A percentile compares a stretch with the other conserved stretches of the same genome.
Evolutionary conservation across 1,140 invertebrate species (phyloP).

Genomic region (Drosophila persimilis): DNA sequence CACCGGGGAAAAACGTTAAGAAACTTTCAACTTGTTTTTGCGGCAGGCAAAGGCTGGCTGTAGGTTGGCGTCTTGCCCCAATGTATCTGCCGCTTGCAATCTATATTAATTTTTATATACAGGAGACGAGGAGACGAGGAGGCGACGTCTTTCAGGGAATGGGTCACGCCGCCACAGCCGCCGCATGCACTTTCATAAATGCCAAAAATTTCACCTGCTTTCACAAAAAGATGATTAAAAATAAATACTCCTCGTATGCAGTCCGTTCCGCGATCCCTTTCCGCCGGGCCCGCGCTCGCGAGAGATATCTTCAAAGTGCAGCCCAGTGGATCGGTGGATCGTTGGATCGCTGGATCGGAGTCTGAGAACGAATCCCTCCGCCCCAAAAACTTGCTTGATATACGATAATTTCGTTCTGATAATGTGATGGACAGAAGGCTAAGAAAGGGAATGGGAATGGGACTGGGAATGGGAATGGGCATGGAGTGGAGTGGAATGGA

Average conservation of each 20-base stretch:
- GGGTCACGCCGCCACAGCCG: constrained; percentile 39
- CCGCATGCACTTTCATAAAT: constrained; percentile 75
- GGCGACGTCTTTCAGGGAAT: constrained; percentile 20
- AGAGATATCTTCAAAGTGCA: no score
- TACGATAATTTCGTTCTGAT: constrained; percentile 81
- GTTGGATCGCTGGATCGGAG: no score
- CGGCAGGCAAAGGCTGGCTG: not conserved
- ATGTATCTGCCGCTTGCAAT: constrained; percentile 73
- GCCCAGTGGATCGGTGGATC: no score
- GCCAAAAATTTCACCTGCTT: constrained; percentile 82
- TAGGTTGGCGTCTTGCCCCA: not conserved
- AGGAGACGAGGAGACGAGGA: constrained; percentile 16
- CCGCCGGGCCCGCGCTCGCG: no score
- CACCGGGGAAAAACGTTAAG: constrained; percentile 44
- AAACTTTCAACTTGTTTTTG: constrained; percentile 61
- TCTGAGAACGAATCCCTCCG: constrained; percentile 12
- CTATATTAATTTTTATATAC: constrained; percentile 81
- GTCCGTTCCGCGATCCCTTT: constrained; percentile 14
- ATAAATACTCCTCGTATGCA: constrained; percentile 65
- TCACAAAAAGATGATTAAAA: constrained; percentile 82
- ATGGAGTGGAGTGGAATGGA: no score
- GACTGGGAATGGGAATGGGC: no score
- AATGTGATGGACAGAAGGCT: constrained; percentile 66
- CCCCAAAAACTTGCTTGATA: constrained; percentile 53
- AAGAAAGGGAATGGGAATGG: no score